These are phyloP conservation scores for Epicauta chinensis DNA, from an alignment of 1,140 invertebrate genomes.

Conservation along the genomic window DNA sequence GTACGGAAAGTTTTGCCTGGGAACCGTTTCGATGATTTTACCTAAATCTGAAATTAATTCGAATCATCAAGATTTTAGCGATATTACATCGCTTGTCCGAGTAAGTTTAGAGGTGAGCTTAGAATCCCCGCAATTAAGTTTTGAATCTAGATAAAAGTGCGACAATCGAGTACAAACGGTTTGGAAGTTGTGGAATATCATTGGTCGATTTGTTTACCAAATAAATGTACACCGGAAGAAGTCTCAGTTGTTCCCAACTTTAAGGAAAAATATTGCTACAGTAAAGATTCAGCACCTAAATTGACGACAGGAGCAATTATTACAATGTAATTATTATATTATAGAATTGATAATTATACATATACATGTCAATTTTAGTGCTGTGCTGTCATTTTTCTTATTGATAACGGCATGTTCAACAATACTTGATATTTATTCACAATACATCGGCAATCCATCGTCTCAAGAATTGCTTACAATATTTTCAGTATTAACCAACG, in stretches of 20 bases:
- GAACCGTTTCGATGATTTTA: neutral
- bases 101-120: no score
- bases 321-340: slow-evolving; percentile 7
- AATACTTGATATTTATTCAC: slow-evolving; percentile 1
- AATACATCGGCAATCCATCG: slow-evolving; percentile 10
- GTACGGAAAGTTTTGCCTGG: slow-evolving; percentile 2
- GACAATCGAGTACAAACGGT: neutral
- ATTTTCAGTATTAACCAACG: slow-evolving; percentile 43
- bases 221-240: slow-evolving; percentile 1
- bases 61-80: neutral
- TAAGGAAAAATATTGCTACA: slow-evolving; percentile 9
- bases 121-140: no score
- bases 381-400: slow-evolving; percentile 8
- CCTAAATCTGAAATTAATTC: neutral
- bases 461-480: slow-evolving; percentile 27
- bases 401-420: neutral
- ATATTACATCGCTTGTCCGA: no score
- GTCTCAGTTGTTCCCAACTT: neutral
- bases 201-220: slow-evolving; percentile 2
- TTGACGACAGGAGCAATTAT: slow-evolving; percentile 10
- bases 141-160: no score
- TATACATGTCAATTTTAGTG: neutral
- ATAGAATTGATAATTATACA: neutral
- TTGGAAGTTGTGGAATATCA: neutral
- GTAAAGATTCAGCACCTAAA: neutral